Percentiles rank a stretch among this genome's conserved stretches.
Evolutionary conservation across 1,140 invertebrate genomes (phyloP).

Genomic region (Cyrtorhinus lividipennis): DNA sequence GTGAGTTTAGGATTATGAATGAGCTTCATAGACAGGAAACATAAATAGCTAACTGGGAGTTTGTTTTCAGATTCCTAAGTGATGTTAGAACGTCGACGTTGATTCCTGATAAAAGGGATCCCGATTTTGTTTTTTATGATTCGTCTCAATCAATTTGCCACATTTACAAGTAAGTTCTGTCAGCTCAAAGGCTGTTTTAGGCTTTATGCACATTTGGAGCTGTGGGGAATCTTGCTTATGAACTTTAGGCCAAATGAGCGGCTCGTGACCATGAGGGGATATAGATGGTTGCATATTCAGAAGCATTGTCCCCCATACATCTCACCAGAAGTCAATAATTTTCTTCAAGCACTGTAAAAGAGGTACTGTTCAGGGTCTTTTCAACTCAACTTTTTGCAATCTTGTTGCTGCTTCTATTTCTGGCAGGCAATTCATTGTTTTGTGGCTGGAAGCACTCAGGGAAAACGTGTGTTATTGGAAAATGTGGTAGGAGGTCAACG

Average conservation of each 20-base stretch:
- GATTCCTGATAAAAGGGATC: slow-evolving; percentile 67
- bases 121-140: slow-evolving; percentile 85
- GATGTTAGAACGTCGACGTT: slow-evolving; percentile 55
- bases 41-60: too few relatives aligned
- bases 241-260: not conserved
- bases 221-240: not conserved
- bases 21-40: too few relatives aligned
- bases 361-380: too few relatives aligned
- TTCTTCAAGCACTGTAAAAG: not conserved
- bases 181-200: not conserved
- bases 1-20: too few relatives aligned
- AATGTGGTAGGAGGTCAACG: too few relatives aligned
- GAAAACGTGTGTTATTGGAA: too few relatives aligned
- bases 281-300: slow-evolving; percentile 13
- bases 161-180: slow-evolving; percentile 62
- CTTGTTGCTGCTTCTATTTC: too few relatives aligned
- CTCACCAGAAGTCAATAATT: too few relatives aligned
- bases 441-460: too few relatives aligned
- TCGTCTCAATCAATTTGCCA: slow-evolving; percentile 60
- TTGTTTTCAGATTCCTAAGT: slow-evolving; percentile 53
- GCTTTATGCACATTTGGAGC: not conserved
- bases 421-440: too few relatives aligned
- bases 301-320: not conserved
- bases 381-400: too few relatives aligned
- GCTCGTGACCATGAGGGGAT: not conserved